Base-by-base conservation (phyloP, 2,888 invertebrate genomes). In the Plagodis dolabraria region DNA sequence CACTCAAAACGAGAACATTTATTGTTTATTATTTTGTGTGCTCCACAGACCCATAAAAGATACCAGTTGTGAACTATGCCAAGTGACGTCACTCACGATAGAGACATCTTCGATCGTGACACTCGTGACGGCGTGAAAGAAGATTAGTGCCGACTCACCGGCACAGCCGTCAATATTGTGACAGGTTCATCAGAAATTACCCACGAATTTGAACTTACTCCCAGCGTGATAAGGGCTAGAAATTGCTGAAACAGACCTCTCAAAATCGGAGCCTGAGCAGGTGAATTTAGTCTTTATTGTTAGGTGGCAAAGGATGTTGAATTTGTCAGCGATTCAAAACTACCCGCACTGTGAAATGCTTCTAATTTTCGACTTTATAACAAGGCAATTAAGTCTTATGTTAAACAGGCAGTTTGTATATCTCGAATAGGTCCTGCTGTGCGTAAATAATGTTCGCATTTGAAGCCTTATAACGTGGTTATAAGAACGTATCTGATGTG, bases 81-180 rank as follows among this genome's bases (percentile, higher is more conserved):
- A 44, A 50, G 48, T 44, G 38, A 33, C n/a, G 36, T 12, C 33
- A 11, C 40, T 36, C 34, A 8, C 22, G 51, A 60, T 54, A 60
- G 47, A 60, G 59, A 60, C 60, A 60, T 56, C 60, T 52, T 36
- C 48, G 33, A 38, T 61, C 60, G 60, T 61, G 60, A 57, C 51
- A 46, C 35, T 53, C 59, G 53, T 54, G 59, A 59, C 33, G 11
- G 43, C 58, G 60, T 61, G 60, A 61, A 43, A 40, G 6, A 6
- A 36, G 52, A 61, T 61, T 61, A 53, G 60, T 50, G 53, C 45
- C 56, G 56, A 60, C 45, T 47, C 54, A 59, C 46, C 45, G 60
- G 52, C 54, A 60, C 36, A 34, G 47, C 34, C 59, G 53, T 53
- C 58, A 59, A 53, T 53, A 36, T 33, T 47, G 45, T 45, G 60